Conservation (phyloP, 2,797 vertebrate genomes). For the Phrynocephalus guinanensis region DNA sequence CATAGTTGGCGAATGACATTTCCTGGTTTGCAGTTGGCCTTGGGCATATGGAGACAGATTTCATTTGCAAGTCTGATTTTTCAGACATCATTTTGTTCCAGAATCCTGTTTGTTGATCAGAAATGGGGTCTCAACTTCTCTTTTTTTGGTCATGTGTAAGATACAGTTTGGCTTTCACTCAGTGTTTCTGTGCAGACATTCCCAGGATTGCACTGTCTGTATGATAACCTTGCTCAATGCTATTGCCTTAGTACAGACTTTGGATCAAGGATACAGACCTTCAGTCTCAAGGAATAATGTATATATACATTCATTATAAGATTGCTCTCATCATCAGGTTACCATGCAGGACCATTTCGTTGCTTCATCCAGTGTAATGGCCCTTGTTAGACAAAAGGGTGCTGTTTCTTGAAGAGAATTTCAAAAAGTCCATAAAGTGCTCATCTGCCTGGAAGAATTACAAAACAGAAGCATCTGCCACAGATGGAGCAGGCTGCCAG, state of each 20-base stretch:
- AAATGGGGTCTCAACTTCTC: no score
- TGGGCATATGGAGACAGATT: no score
- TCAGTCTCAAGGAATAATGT: not conserved
- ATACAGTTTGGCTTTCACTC: no score
- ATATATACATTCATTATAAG: not conserved
- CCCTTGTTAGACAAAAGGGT: conserved; percentile 73
- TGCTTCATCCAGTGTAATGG: conserved; percentile 65
- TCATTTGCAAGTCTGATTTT: no score
- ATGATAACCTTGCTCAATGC: not conserved
- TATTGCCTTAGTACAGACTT: not conserved
- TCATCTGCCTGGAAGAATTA: conserved; percentile 71
- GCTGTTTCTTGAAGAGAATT: conserved; percentile 73
- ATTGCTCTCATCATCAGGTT: conserved; percentile 46
- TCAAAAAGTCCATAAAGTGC: conserved; percentile 71
- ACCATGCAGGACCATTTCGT: conserved; percentile 70
- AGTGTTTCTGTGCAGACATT: not conserved
- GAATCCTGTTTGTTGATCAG: no score
- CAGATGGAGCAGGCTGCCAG: conserved; percentile 72
- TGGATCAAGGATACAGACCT: not conserved
- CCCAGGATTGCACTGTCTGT: no score
- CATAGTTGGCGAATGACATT: no score
- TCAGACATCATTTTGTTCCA: no score
- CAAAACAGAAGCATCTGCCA: conserved; percentile 72
- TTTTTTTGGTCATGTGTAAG: no score
- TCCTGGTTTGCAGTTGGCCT: no score